These are phyloP conservation scores for Malurus elegans DNA, from an alignment of 2,113 vertebrate species.

Conservation along the genomic window DNA sequence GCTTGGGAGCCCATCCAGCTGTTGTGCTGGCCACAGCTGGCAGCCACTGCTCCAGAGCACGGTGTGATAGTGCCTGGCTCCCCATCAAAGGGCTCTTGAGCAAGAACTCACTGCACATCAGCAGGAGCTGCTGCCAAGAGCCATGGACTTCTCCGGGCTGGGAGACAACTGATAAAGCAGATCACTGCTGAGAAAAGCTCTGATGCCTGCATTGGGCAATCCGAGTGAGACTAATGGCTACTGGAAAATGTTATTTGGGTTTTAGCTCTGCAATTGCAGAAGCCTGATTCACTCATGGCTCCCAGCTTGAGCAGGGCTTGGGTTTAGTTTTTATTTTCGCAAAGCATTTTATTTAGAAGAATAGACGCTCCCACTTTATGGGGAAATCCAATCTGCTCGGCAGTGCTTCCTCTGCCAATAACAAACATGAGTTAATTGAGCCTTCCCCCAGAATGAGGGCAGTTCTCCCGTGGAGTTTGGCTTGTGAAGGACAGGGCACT, in stretches of 20 bases:
- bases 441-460: neutral
- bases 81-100: constrained; percentile 60
- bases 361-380: neutral
- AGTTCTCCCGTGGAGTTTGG: neutral
- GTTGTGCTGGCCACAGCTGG: neutral
- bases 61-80: constrained; percentile 34
- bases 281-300: neutral
- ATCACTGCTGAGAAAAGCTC: constrained; percentile 25
- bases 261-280: neutral
- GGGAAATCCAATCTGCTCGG: neutral
- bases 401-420: neutral
- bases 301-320: neutral
- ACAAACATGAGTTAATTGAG: neutral
- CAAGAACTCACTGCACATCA: constrained; percentile 42
- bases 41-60: neutral
- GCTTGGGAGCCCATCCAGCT: neutral
- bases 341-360: neutral
- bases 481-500: neutral
- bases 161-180: constrained; percentile 44
- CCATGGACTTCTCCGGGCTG: neutral
- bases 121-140: constrained; percentile 47
- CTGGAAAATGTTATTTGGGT: constrained; percentile 34
- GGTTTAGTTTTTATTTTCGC: neutral
- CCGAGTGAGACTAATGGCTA: neutral
- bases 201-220: neutral